phyloP scores from a whole-genome alignment of 2,797 vertebrate species.

The Anolis apletophallus region DNA sequence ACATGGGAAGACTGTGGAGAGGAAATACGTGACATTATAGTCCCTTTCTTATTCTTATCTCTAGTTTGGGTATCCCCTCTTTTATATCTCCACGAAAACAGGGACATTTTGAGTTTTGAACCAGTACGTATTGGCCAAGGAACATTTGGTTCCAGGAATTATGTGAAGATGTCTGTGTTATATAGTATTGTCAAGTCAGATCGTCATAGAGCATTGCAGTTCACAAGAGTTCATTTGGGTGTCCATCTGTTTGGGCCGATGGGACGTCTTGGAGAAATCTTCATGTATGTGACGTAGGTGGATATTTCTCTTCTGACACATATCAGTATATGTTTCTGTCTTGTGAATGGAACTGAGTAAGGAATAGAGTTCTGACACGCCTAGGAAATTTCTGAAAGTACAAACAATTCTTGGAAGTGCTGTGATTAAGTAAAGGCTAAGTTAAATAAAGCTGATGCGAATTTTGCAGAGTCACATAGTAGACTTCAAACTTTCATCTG shows the following conservation, averaged over 20 bases:
- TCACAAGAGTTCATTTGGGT: background rate
- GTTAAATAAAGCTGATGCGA: background rate
- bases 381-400: background rate
- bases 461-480: background rate
- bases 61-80: background rate
- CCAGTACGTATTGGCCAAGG: background rate
- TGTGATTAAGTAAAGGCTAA: accelerated
- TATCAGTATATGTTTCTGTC: background rate
- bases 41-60: background rate
- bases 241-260: background rate
- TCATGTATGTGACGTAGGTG: accelerated
- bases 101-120: background rate
- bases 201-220: background rate
- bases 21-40: background rate
- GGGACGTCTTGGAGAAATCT: background rate
- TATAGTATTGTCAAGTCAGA: background rate
- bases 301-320: background rate
- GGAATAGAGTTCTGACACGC: background rate
- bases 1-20: background rate
- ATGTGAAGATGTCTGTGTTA: background rate
- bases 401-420: background rate
- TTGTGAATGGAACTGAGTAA: background rate
- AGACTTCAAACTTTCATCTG: background rate
- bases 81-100: background rate
- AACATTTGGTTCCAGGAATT: background rate